A percentile compares a stretch with the other conserved stretches of the same genome.
Evolutionary conservation across 2,888 invertebrate species (phyloP).

Genomic region (Oligia strigilis): DNA sequence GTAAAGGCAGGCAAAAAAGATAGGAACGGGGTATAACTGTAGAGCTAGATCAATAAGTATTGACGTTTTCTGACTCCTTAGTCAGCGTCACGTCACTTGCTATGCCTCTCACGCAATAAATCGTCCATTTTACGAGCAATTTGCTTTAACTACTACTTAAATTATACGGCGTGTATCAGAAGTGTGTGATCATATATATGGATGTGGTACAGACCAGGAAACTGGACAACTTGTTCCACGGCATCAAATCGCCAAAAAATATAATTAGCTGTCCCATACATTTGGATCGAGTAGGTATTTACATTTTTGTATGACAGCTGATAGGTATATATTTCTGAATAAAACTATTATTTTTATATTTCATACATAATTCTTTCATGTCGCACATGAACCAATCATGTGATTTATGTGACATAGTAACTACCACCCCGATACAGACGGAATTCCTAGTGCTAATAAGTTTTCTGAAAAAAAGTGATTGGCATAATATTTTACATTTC

Average conservation of each 20-base stretch:
- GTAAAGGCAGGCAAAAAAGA: background rate
- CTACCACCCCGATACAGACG: background rate
- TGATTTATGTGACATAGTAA: background rate
- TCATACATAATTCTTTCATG: background rate
- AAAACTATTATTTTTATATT: background rate
- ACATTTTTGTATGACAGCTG: background rate
- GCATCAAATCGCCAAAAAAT: background rate
- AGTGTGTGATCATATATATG: background rate
- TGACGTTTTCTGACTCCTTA: background rate
- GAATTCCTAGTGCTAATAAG: background rate
- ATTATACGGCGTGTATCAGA: background rate
- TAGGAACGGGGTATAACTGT: too few relatives aligned
- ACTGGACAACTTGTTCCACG: background rate
- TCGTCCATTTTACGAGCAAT: background rate
- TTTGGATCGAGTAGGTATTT: background rate
- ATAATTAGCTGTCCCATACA: background rate
- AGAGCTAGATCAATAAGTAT: background rate
- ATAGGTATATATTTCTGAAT: background rate
- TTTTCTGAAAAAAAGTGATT: background rate
- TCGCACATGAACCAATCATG: too few relatives aligned
- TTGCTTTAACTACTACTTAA: too few relatives aligned
- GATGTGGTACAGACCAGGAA: background rate
- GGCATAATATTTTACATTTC: conserved; percentile 6
- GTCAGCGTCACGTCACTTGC: too few relatives aligned
- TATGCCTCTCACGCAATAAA: background rate